These are phyloP conservation scores for Istiophorus platypterus DNA, from an alignment of 2,113 vertebrate species.

Conservation along the genomic window DNA sequence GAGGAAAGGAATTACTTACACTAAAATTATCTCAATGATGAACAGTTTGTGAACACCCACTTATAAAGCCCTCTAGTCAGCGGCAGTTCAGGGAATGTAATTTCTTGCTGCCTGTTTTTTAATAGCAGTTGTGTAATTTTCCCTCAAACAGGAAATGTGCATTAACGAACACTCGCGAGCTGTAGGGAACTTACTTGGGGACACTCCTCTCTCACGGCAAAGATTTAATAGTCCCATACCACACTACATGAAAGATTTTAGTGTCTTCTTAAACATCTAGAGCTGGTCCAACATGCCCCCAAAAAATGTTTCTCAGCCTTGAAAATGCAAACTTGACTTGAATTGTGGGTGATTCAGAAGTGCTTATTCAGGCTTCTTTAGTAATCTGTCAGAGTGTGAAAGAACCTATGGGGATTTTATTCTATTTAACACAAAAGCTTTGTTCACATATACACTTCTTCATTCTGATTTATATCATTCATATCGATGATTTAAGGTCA, in stretches of 20 bases:
- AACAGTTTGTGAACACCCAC: background rate
- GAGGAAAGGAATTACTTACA: background rate
- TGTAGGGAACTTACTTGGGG: background rate
- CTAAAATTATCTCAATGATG: background rate
- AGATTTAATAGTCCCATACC: constrained; percentile 16
- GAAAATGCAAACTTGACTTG: background rate
- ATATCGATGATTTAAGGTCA: too few species aligned
- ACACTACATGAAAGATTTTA: constrained; percentile 3
- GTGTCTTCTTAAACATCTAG: background rate
- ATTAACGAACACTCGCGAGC: constrained; percentile 1
- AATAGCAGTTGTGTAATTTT: constrained; percentile 35
- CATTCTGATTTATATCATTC: too few species aligned
- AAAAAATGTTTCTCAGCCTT: background rate
- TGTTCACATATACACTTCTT: too few species aligned
- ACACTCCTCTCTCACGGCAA: background rate
- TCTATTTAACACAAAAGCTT: background rate
- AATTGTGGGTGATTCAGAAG: background rate
- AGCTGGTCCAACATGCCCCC: background rate
- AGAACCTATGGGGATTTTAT: background rate
- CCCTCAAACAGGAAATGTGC: constrained; percentile 32
- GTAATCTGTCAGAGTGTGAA: background rate
- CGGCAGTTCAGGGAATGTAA: background rate
- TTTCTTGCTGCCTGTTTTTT: background rate
- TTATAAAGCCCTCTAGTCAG: background rate
- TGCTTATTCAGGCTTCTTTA: background rate